Evolutionary conservation across 1,140 invertebrate genomes (phyloP), one percentile per base, ranked within the genome.

Genomic region (Drosophila insularis): DNA sequence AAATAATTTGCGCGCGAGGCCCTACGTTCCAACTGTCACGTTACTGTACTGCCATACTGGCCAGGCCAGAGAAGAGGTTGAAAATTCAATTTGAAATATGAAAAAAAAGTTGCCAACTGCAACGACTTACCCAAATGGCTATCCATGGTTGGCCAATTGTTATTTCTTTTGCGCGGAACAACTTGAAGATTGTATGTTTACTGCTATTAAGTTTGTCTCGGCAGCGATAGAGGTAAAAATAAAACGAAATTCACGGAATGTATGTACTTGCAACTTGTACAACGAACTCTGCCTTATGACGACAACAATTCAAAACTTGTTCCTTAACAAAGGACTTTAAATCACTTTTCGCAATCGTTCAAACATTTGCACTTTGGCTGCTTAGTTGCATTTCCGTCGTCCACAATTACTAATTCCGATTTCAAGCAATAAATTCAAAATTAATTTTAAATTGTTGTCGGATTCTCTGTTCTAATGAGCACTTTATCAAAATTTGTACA

Each of bases 1-100:
- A 17, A 56, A 63, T 7, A 73, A 76, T 89, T 87, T 80, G 84
- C 84, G 84, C 85, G 85, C 84, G 80, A 86, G 81, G 46, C 60
- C 46, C 64, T 17, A 46, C 27, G 64, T 27, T 39, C 60, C 59
- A 66, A 68, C 72, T 63, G 78, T 37, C 46, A 82, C 79, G 73
- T 81, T 72, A 67, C 77, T 79, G 71, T 81, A 86, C 79, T 86
- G 81, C 46, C 69, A 63, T 54, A 78, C 50, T 53, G 54, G 55
- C 62, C 55, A 17, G 68, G 63, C 69, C 78, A 69, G 60, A 77
- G 68, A 27, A 74, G 68, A 80, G 68, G 82, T 89, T 84, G 77
- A 84, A 89, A 89, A 89, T 89, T 89, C 84, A 89, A 89, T 89
- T 89, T 74, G 68, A 89, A 89, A 78, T 84, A 75, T 13, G 63